Evolutionary conservation across 2,888 invertebrate species (phyloP).

Genomic region (Phaonia tiefii): DNA sequence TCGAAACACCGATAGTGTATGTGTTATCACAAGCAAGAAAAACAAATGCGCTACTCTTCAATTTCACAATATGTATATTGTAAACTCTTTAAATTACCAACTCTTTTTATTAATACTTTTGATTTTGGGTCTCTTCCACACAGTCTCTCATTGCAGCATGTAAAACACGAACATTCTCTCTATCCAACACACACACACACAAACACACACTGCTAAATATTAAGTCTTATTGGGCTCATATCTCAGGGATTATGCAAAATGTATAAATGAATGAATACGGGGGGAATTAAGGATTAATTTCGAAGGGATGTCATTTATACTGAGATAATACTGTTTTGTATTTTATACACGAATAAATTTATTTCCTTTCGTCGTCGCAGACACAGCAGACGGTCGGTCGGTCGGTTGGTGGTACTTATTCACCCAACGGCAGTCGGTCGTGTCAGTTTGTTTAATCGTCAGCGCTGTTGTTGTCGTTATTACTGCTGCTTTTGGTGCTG

Average conservation of each 20-base stretch:
- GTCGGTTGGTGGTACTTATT: slow-evolving; percentile 2
- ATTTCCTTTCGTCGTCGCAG: slow-evolving; percentile 56
- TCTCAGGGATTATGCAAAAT: slow-evolving; percentile 80
- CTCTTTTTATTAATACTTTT: too few species aligned
- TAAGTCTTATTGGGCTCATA: slow-evolving; percentile 71
- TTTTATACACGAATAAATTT: slow-evolving; percentile 73
- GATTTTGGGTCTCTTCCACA: not conserved
- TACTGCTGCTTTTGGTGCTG: slow-evolving; percentile 35
- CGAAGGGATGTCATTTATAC: slow-evolving; percentile 81
- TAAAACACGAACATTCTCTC: too few species aligned
- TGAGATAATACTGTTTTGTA: slow-evolving; percentile 79
- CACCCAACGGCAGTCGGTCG: not conserved
- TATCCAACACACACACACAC: slow-evolving; percentile 21
- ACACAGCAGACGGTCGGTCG: not conserved
- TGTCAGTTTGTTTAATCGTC: too few species aligned
- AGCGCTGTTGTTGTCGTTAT: slow-evolving; percentile 31
- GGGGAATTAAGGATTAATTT: slow-evolving; percentile 81
- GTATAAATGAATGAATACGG: slow-evolving; percentile 73
- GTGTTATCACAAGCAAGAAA: slow-evolving; percentile 34
- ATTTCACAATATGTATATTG: not conserved
- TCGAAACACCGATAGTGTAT: slow-evolving; percentile 33
- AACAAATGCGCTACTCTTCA: not conserved
- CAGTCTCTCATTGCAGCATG: too few species aligned
- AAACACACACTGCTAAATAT: slow-evolving; percentile 48
- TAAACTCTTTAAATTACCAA: not conserved